A percentile compares a stretch with the other conserved stretches of the same genome.
phyloP scores from a whole-genome alignment of 2,888 invertebrate genomes.

The Pachymerium ferrugineum region DNA sequence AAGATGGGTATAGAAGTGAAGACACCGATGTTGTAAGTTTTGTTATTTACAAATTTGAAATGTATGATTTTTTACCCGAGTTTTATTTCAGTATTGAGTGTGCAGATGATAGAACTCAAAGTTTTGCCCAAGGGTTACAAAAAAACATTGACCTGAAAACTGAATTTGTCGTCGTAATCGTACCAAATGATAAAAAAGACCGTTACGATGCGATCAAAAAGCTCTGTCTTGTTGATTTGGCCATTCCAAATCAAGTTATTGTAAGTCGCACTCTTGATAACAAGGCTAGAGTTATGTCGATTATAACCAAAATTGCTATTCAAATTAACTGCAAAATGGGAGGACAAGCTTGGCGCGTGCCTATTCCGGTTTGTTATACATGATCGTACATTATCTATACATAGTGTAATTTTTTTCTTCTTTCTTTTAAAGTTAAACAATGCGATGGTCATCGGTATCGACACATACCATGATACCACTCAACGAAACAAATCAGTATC shows the following conservation, averaged over 20 bases:
- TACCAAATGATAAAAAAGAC: constrained; percentile 64
- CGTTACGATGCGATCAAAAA: constrained; percentile 84
- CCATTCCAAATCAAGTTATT: constrained; percentile 49
- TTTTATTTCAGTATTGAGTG: background rate
- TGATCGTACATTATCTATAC: no score
- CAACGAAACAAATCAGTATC: constrained; percentile 52
- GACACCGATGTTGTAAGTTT: constrained; percentile 42
- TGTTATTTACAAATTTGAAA: background rate
- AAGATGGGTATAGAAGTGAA: constrained; percentile 46
- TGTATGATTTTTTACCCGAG: background rate
- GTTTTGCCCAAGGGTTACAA: constrained; percentile 41
- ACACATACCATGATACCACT: constrained; percentile 49
- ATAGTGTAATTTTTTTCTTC: background rate
- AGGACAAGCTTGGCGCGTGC: constrained; percentile 79
- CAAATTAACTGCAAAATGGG: constrained; percentile 91
- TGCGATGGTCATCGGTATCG: constrained; percentile 51
- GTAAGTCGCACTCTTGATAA: constrained; percentile 43
- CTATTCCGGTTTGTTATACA: constrained; percentile 54
- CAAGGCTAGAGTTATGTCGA: constrained; percentile 58
- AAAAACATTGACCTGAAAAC: constrained; percentile 39
- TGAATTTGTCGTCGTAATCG: constrained; percentile 53
- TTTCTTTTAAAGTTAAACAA: constrained; percentile 38
- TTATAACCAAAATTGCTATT: constrained; percentile 86
- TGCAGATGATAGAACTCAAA: constrained; percentile 36
- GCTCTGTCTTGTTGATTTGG: constrained; percentile 46